Evolutionary conservation across 1,140 invertebrate genomes (phyloP).

Genomic region (Pteromalus puparum): DNA sequence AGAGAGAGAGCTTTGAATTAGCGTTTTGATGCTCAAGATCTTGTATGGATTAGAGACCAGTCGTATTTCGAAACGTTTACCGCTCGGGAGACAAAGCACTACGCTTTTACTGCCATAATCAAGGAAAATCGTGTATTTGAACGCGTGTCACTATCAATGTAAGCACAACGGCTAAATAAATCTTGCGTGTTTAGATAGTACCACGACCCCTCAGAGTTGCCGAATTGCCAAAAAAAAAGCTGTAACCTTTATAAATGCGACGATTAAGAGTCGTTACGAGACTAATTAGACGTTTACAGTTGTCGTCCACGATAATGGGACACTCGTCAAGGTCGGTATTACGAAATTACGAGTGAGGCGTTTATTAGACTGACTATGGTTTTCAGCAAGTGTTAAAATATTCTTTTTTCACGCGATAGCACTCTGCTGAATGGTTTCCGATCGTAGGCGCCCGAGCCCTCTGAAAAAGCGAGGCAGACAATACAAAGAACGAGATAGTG

Average conservation of each 20-base stretch:
- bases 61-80: too few species aligned
- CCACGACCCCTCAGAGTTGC: neutral
- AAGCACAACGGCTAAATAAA: neutral
- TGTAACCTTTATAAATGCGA: neutral
- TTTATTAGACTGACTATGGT: too few species aligned
- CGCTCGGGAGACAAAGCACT: too few species aligned
- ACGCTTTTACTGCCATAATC: too few species aligned
- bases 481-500: neutral
- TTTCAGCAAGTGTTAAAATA: neutral
- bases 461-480: neutral
- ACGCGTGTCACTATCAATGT: too few species aligned
- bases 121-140: too few species aligned
- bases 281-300: slow-evolving; percentile 21
- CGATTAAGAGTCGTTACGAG: slow-evolving; percentile 18
- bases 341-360: too few species aligned
- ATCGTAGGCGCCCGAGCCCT: neutral
- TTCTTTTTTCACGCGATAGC: neutral
- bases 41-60: neutral
- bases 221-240: slow-evolving; percentile 3
- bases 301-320: neutral
- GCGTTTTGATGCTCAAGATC: neutral
- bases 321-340: neutral
- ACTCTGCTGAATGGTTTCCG: neutral
- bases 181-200: neutral
- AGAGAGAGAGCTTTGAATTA: neutral